These are phyloP conservation scores for Sinocyclocheilus anophthalmus DNA, from an alignment of 2,113 vertebrate genomes.

Conservation along the genomic window DNA sequence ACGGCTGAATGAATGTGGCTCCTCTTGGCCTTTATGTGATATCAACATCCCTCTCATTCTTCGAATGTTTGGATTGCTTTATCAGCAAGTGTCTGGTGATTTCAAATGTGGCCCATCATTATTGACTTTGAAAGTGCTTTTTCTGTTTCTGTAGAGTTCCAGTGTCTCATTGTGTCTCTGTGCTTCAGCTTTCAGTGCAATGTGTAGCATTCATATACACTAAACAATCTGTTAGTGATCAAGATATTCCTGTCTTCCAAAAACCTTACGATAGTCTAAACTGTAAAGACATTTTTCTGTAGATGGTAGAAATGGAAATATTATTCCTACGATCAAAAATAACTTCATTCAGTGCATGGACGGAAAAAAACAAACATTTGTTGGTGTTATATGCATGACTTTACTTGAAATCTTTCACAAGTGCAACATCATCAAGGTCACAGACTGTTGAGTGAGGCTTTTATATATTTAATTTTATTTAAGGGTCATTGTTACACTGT, in stretches of 20 bases:
- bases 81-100: neutral
- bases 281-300: neutral
- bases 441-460: slow-evolving; percentile 27
- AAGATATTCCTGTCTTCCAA: slow-evolving; percentile 4
- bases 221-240: neutral
- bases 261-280: neutral
- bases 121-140: neutral
- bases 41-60: neutral
- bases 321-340: neutral
- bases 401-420: slow-evolving; percentile 39
- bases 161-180: neutral
- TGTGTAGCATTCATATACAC: slow-evolving; percentile 5
- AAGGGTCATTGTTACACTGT: neutral
- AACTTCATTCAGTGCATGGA: slow-evolving; percentile 21
- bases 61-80: neutral
- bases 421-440: slow-evolving; percentile 35
- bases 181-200: neutral
- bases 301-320: neutral
- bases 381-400: slow-evolving; percentile 53
- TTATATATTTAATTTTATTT: neutral
- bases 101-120: neutral
- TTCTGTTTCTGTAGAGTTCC: neutral
- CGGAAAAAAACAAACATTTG: neutral
- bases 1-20: neutral
- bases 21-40: neutral